Evolutionary conservation across 2,113 vertebrate genomes (phyloP), one percentile per base, ranked within the genome.

Genomic region (Chionodraco myersi): DNA sequence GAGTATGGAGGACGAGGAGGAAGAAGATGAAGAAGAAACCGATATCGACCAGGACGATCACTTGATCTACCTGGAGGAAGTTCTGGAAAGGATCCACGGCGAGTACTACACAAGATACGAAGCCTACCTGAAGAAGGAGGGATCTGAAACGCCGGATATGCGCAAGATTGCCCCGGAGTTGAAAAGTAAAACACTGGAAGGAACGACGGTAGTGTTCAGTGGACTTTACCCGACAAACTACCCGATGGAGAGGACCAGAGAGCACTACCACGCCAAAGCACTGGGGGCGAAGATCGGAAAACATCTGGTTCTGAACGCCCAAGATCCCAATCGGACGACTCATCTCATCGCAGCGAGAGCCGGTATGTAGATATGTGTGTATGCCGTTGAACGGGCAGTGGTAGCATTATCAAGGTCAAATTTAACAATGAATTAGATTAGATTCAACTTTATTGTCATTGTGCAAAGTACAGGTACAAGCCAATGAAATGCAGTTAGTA

Each of bases 161-260:
- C 96, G 97, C 9, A 97, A 92, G 87, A 99, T 99, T 3, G 96
- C 97, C 18, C 98, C 98, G 0, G 98, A 99, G 91, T 92, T 99
- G 57, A 98, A 97, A 91, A 93, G 95, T 86, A 96, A 94, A 61
- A 95, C 97, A 6, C 91, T 99, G 80, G 95, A 96, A 0, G 96
- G 95, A 1, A 96, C 96, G 0, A 96, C 85, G 1, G 87, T 99
- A 5, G 94, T 96, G 54, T 99, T 99, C 93, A 99, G 97, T 0
- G 98, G 98, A 41, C 94, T 99, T 5, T 96, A 98, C 88, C 98
- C 98, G 0, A 99, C 98, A 10, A 98, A 97, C 88, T 97, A 97
- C 82, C 96, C 98, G 0, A 94, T 99, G 86, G 98, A 99, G 87
- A 96, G 96, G 85, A 99, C 98, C 2, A 94, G 98, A 0, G 98